Evolutionary conservation across 1,140 invertebrate species (phyloP).

Genomic region (Drosophila melanica): DNA sequence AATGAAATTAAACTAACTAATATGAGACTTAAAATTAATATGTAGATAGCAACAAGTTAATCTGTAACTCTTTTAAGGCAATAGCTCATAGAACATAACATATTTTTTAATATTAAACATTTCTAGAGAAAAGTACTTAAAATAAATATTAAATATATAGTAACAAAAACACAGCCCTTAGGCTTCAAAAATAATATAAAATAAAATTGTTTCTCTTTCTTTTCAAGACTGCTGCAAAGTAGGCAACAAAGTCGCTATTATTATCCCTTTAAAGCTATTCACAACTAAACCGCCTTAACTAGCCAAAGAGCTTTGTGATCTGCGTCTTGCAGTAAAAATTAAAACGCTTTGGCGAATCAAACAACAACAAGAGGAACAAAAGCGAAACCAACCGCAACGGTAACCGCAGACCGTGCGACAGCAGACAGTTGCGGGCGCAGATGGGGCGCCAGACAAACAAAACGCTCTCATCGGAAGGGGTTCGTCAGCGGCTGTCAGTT

Average conservation of each 20-base stretch:
- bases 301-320: slow-evolving; percentile 5
- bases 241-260: neutral
- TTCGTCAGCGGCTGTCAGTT: slow-evolving; percentile 56
- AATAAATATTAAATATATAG: no score
- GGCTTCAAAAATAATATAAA: neutral
- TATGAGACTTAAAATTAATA: no score
- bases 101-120: no score
- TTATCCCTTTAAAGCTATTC: slow-evolving; percentile 7
- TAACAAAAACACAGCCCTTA: no score
- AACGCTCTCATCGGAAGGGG: slow-evolving; percentile 24
- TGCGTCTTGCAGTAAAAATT: slow-evolving; percentile 26
- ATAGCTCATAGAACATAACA: no score
- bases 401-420: slow-evolving; percentile 46
- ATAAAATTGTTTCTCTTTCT: neutral
- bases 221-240: neutral
- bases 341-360: slow-evolving; percentile 17
- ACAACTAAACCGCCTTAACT: neutral
- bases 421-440: slow-evolving; percentile 6
- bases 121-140: no score
- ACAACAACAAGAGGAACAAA: slow-evolving; percentile 5
- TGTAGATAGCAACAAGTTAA: no score
- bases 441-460: slow-evolving; percentile 37
- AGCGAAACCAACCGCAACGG: slow-evolving; percentile 8
- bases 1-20: neutral
- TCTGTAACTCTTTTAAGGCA: no score